Evolutionary conservation across 2,888 invertebrate species (phyloP).

Genomic region (Penaeus monodon): DNA sequence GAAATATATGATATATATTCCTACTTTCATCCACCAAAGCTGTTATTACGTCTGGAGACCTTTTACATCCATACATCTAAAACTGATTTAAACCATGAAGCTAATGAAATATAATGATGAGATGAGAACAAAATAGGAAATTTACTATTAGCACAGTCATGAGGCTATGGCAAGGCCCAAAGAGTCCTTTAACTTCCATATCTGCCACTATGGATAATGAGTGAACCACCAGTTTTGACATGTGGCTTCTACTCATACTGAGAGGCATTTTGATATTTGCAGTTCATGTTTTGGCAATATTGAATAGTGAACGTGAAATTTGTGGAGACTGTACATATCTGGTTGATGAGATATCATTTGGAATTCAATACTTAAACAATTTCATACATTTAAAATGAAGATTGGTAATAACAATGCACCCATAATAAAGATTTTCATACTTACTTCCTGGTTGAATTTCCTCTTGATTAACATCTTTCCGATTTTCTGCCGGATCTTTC

Average conservation of each 20-base stretch:
- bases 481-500: conserved; percentile 39
- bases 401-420: background rate
- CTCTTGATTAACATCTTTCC: conserved; percentile 45
- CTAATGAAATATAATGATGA: background rate
- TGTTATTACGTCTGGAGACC: background rate
- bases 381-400: background rate
- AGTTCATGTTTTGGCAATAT: too few relatives aligned
- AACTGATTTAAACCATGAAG: background rate
- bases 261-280: too few relatives aligned
- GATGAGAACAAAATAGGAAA: background rate
- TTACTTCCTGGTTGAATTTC: conserved; percentile 56
- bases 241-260: too few relatives aligned
- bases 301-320: too few relatives aligned
- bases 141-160: background rate
- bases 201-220: too few relatives aligned
- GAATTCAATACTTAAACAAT: too few relatives aligned
- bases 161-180: background rate
- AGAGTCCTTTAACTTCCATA: too few relatives aligned
- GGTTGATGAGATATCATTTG: too few relatives aligned
- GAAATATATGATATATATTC: background rate
- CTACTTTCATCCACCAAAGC: background rate
- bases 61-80: background rate
- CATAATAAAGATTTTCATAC: conserved; percentile 7
- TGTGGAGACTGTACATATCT: too few relatives aligned
- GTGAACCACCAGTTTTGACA: too few relatives aligned